Base-by-base conservation (phyloP, 1,140 invertebrate genomes). In the Vollenhovia emeryi region DNA sequence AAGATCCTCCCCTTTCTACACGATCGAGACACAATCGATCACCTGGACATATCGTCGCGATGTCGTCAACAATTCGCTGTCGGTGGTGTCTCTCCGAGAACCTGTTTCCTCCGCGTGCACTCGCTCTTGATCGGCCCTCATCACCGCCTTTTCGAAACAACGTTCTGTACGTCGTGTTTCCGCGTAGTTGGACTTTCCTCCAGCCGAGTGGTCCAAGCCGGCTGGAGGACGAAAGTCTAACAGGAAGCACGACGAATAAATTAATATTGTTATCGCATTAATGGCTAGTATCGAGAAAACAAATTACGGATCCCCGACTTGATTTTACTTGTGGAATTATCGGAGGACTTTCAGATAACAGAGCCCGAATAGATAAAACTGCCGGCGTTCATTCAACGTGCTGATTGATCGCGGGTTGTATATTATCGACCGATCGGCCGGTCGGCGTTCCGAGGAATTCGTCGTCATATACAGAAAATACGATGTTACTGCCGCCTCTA, bases 1-100 rank as follows among this genome's bases (percentile, higher is more conserved):
- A 27, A 69, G 21, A 40, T 59, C 66, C 43, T 68, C 78, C 59
- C 48, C 27, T 83, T 57, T n/a, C 6, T 7, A n/a, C n/a, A n/a
- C n/a, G n/a, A n/a, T n/a, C 62, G 55, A 71, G 75, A 73, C 30
- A 88, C 59, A 64, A 90, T 90, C 89, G 84, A 90, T 90, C 89
- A 86, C 80, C 75, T 74, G 11, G 36, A 80, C 55, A 50, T 84
- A 84, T 86, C 83, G 73, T 79, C 86, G 59, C 50, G 57, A 79
- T 68, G 59, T 88, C 78, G 80, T 78, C 86, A 60, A 80, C 55
- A 76, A 15, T 43, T 13, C 78, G 50, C 18, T 13, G 40, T 45
- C n/a, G 30, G 40, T 57, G 75, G 24, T 71, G 45, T 84, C 57
- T 76, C 57, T 36, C 40, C 40, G 33, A 50, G 64, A 87, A 90